Evolutionary conservation across 2,797 vertebrate genomes (phyloP), one percentile per base, ranked within the genome.

Genomic region (Bryconaethiops microstoma): DNA sequence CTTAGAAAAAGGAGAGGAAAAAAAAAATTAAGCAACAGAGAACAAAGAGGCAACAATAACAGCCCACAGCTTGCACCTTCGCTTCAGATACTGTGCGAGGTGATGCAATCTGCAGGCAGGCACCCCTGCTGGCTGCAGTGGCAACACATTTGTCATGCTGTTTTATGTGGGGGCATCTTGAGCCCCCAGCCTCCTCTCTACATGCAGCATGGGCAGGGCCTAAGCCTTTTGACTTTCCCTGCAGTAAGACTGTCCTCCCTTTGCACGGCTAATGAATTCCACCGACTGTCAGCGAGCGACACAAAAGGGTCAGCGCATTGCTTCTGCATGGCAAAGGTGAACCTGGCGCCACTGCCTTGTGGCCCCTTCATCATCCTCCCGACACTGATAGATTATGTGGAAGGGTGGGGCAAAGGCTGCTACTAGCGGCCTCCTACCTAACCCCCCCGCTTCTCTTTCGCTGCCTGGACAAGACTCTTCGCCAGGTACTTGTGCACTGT

Each of bases 211-310:
- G 14, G 50, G 35, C 40, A 23, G 25, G 64, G 70, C 35, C 29
- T 16, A 14, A 73, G 62, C 62, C 71, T 67, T 55, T 74, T 80
- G 71, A 80, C 79, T 80, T 75, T 80, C 63, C 72, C 54, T 25
- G 73, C 55, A 67, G 73, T 70, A 69, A 69, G 17, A 60, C 19
- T 23, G 40, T 69, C 42, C 64, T 60, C 64, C 75, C 73, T 76
- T 19, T 23, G 29, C 23, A 29, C 42, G 25, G 64, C 72, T 80
- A 75, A 80, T 69, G 63, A 69, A 69, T 69, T 77, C 75, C 45
- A 25, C 23, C 23, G 14, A n/a, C 62, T 54, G 60, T 77, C 52
- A 59, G 50, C 60, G 21, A 45, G 69, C 8, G 54, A 77, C 80
- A 73, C 74, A 75, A 80, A 64, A 68, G 54, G 54, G 72, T 75